A percentile compares a stretch with the other conserved stretches of the same genome.
These are phyloP conservation scores for Galerucella pusilla DNA, from an alignment of 2,888 invertebrate genomes.

Conservation along the genomic window DNA sequence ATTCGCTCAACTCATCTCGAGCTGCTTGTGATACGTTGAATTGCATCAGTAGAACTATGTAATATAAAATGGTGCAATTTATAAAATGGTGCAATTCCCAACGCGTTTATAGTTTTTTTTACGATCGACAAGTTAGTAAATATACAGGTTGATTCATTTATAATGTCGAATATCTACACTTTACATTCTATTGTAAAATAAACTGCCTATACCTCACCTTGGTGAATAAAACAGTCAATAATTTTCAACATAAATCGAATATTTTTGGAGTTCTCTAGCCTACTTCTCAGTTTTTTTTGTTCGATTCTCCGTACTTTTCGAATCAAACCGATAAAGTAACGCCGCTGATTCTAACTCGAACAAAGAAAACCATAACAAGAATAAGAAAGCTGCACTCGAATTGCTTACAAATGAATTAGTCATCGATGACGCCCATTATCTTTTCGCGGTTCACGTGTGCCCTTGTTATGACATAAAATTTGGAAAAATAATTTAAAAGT, in stretches of 20 bases:
- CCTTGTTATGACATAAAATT: background rate
- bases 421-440: constrained; percentile 3
- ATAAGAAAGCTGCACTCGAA: constrained; percentile 7
- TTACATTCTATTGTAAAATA: no score
- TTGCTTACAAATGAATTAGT: constrained; percentile 14
- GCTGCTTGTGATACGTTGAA: background rate
- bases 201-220: no score
- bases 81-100: background rate
- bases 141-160: no score
- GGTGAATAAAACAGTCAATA: no score
- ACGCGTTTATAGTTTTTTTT: background rate
- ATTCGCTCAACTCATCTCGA: constrained; percentile 21
- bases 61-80: background rate
- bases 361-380: constrained; percentile 10
- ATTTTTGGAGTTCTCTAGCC: no score
- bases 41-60: constrained; percentile 17
- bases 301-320: no score
- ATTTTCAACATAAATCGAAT: no score
- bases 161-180: no score
- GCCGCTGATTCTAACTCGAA: constrained; percentile 2
- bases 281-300: background rate
- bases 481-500: no score
- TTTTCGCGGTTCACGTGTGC: background rate
- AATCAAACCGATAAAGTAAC: background rate
- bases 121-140: background rate